These are phyloP conservation scores for Coturnix japonica DNA, from an alignment of 2,113 vertebrate genomes.

Conservation along the genomic window DNA sequence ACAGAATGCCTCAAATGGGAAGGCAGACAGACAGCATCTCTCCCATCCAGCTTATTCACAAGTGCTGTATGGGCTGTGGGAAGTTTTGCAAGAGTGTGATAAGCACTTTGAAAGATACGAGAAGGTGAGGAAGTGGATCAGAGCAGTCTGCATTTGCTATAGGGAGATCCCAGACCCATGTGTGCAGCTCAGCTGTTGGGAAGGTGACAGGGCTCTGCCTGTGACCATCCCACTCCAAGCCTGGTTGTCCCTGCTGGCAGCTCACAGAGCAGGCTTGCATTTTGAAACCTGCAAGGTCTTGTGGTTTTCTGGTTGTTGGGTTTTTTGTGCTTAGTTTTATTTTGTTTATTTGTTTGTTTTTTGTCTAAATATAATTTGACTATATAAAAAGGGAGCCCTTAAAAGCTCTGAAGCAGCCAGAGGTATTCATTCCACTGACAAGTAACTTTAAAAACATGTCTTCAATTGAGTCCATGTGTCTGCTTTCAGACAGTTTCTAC, in stretches of 20 bases:
- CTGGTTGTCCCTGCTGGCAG: background rate
- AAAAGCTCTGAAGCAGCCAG: slow-evolving; percentile 29
- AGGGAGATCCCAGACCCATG: background rate
- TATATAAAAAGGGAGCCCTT: slow-evolving; percentile 3
- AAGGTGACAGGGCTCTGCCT: background rate
- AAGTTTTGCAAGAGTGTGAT: background rate
- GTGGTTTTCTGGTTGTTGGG: background rate
- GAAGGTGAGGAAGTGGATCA: background rate
- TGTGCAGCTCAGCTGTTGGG: background rate
- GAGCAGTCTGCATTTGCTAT: accelerated
- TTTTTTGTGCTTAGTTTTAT: background rate
- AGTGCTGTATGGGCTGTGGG: background rate
- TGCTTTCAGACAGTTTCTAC: slow-evolving; percentile 39
- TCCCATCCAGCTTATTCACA: accelerated
- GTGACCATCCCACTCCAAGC: background rate
- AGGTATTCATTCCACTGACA: slow-evolving; percentile 44
- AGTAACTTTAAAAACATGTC: slow-evolving; percentile 51
- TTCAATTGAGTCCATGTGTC: slow-evolving; percentile 68
- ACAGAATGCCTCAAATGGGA: accelerated
- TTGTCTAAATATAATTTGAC: background rate
- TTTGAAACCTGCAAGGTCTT: background rate
- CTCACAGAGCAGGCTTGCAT: background rate
- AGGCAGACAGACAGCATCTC: background rate
- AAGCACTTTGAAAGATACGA: accelerated
- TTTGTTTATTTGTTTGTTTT: background rate